phyloP scores from a whole-genome alignment of 2,888 invertebrate genomes.

The Lithophane semibrunnea region DNA sequence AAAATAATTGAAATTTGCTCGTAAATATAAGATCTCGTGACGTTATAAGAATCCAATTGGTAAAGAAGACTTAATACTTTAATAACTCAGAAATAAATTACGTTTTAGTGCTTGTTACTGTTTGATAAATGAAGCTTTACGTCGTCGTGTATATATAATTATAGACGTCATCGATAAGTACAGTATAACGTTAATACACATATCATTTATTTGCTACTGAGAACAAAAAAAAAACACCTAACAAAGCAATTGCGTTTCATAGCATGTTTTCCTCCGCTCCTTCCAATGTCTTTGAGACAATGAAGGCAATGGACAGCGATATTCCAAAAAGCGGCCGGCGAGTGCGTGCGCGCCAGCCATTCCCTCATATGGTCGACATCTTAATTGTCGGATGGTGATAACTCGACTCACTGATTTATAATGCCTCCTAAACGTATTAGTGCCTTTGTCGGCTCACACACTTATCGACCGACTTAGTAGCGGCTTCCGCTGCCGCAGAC shows the following conservation, averaged over 20 bases:
- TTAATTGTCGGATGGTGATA: slow-evolving; percentile 87
- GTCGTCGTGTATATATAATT: slow-evolving; percentile 27
- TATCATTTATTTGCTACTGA: slow-evolving; percentile 55
- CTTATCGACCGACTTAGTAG: slow-evolving; percentile 79
- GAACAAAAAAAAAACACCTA: slow-evolving; percentile 37
- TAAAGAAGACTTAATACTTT: slow-evolving; percentile 24
- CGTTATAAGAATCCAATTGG: slow-evolving; percentile 39
- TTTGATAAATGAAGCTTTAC: slow-evolving; percentile 40
- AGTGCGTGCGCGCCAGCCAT: slow-evolving; percentile 66
- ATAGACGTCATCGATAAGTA: slow-evolving; percentile 52
- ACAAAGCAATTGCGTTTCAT: slow-evolving; percentile 30
- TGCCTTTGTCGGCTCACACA: slow-evolving; percentile 86
- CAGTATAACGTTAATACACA: slow-evolving; percentile 55
- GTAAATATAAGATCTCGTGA: slow-evolving; percentile 34
- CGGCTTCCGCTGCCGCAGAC: slow-evolving; percentile 82
- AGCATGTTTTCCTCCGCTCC: not conserved
- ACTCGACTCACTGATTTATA: slow-evolving; percentile 87
- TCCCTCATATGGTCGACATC: slow-evolving; percentile 76
- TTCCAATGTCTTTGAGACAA: not conserved
- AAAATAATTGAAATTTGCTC: slow-evolving; percentile 43
- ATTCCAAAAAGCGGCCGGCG: slow-evolving; percentile 22
- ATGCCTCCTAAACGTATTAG: slow-evolving; percentile 83
- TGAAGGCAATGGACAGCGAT: slow-evolving; percentile 47
- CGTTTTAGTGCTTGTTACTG: slow-evolving; percentile 25
- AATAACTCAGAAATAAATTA: slow-evolving; percentile 28